phyloP scores from a whole-genome alignment of 2,888 invertebrate species.

The Parnassius apollo region DNA sequence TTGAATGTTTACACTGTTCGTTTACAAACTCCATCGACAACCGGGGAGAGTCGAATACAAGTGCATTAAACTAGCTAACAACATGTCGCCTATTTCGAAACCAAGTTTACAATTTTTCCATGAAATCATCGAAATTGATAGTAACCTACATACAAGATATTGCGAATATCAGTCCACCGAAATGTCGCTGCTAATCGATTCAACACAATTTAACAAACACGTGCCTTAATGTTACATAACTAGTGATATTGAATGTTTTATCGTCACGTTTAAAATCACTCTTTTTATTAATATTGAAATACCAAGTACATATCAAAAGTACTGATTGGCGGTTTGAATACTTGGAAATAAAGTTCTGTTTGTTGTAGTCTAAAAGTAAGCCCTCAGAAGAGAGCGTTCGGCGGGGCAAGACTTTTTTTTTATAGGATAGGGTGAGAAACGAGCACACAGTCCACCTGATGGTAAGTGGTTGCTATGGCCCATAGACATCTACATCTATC shows the following conservation, averaged over 20 bases:
- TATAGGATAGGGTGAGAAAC: too few species aligned
- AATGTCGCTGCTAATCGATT: slow-evolving; percentile 18
- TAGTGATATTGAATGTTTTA: background rate
- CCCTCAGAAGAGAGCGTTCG: too few species aligned
- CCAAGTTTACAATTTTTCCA: slow-evolving; percentile 23
- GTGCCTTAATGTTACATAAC: background rate
- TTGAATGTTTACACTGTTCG: slow-evolving; percentile 22
- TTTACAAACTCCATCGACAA: slow-evolving; percentile 15
- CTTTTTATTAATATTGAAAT: too few species aligned
- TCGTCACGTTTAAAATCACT: background rate
- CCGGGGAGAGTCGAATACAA: slow-evolving; percentile 21
- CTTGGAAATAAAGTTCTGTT: too few species aligned
- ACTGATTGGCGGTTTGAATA: too few species aligned
- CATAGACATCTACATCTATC: too few species aligned
- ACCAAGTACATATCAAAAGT: too few species aligned
- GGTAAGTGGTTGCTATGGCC: too few species aligned
- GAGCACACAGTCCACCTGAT: too few species aligned
- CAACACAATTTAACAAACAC: slow-evolving; percentile 8
- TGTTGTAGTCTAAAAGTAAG: too few species aligned
- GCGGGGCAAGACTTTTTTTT: too few species aligned
- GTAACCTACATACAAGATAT: slow-evolving; percentile 24
- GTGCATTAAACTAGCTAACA: slow-evolving; percentile 19
- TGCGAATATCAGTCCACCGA: slow-evolving; percentile 14
- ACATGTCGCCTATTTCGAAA: slow-evolving; percentile 18
- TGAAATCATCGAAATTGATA: slow-evolving; percentile 28